Evolutionary conservation across 2,797 vertebrate genomes (phyloP), one percentile per base, ranked within the genome.

Genomic region (Philypnodon macrostomus): DNA sequence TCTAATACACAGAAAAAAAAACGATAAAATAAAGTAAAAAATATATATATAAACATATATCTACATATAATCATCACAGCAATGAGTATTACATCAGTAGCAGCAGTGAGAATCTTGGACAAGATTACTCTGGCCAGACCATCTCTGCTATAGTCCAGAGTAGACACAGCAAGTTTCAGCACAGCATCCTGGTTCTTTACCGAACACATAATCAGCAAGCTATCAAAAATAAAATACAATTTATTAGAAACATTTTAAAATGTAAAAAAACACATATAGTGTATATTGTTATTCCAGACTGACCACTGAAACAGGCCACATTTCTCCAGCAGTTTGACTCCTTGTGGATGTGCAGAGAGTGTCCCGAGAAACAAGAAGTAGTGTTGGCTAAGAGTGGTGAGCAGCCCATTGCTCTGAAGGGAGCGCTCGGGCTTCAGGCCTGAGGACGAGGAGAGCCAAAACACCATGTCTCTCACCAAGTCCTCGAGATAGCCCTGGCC

Each of bases 301-400:
- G 67, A 98, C 96, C 95, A 97, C 67, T 98, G 97, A 89, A 98
- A 99, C 75, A 98, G 93, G 57, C 93, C 93, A 84, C 96, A 98
- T 89, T 99, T 99, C 90, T 99, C 96, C 69, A 98, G 89, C 90
- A 96, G 92, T 90, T 97, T 99, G 69, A 98, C 94, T 58, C 95
- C 96, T 55, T 94, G 91, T 13, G 93, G 93, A 67, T 98, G 92
- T 53, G 95, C 93, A 57, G 96, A 98, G 26, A 98, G 92, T 7
- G 95, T 93, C 72, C 96, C 96, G 66, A 98, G 91, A 87, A 98
- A 95, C 48, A 98, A 90, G 76, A 98, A 98, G 90, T 98, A 98
- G 90, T 98, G 93, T 85, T 98, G 96, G 87, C 95, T 95, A 68
- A 98, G 93, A 1, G 95, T 97, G 74, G 90, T 97, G 72, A 98